Percentiles rank a stretch among this genome's conserved stretches.
These are phyloP conservation scores for Druon quercuslanigerum DNA, from an alignment of 1,140 invertebrate species.

Conservation along the genomic window DNA sequence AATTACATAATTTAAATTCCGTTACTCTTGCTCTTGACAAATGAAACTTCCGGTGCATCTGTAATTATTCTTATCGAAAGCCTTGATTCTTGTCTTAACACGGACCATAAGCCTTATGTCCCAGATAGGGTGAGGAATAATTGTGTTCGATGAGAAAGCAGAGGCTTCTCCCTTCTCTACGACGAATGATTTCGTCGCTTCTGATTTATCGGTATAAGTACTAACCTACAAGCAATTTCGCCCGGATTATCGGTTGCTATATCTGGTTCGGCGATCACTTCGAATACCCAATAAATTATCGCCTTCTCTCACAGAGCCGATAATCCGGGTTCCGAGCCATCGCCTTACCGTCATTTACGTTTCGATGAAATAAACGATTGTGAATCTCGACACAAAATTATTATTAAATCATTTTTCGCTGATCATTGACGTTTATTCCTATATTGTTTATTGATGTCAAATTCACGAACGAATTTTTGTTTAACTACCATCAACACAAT, in stretches of 20 bases:
- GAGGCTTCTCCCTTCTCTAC: slow-evolving; percentile 3
- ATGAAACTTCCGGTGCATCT: neutral
- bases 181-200: slow-evolving; percentile 11
- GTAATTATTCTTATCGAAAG: neutral
- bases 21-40: neutral
- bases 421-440: too few species aligned
- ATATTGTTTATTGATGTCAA: too few species aligned
- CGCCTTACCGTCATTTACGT: neutral
- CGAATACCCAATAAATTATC: slow-evolving; percentile 15
- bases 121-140: slow-evolving; percentile 10
- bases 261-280: slow-evolving; percentile 22
- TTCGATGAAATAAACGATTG: neutral
- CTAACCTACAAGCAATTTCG: slow-evolving; percentile 22
- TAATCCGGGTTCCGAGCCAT: neutral
- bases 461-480: too few species aligned
- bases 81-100: neutral
- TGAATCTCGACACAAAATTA: too few species aligned
- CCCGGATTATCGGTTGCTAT: slow-evolving; percentile 14
- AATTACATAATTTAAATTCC: neutral
- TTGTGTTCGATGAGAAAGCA: slow-evolving; percentile 2
- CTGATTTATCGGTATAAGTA: slow-evolving; percentile 1
- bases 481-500: too few species aligned
- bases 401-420: too few species aligned
- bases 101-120: neutral
- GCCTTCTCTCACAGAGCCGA: slow-evolving; percentile 5